Evolutionary conservation across 2,888 invertebrate species (phyloP).

Genomic region (Spodoptera exigua): DNA sequence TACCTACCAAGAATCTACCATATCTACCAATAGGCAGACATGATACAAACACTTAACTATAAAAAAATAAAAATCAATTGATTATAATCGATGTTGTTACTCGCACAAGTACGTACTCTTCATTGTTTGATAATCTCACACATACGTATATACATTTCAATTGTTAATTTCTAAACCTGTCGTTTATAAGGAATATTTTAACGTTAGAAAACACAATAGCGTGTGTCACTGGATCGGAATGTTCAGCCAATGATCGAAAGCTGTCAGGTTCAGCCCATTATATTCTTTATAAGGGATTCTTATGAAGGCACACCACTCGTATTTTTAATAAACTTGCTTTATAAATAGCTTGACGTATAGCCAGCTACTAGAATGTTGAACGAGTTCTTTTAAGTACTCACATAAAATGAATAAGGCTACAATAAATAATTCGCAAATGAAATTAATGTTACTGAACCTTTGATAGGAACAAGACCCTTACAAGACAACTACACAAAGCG

Average conservation of each 20-base stretch:
- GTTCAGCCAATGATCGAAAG: conserved; percentile 69
- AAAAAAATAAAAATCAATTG: conserved; percentile 42
- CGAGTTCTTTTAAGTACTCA: conserved; percentile 2
- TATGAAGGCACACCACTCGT: conserved; percentile 52
- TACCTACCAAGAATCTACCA: conserved; percentile 13
- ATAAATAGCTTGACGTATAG: conserved; percentile 31
- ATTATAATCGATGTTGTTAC: conserved; percentile 42
- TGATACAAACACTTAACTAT: neutral
- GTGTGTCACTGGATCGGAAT: conserved; percentile 76
- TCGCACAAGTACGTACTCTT: conserved; percentile 47
- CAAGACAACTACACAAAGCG: conserved; percentile 44
- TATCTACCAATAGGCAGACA: neutral
- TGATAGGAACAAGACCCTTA: conserved; percentile 37
- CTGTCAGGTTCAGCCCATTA: conserved; percentile 67
- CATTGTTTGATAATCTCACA: conserved; percentile 67
- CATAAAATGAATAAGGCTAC: neutral
- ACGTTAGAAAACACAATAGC: conserved; percentile 73
- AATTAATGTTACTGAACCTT: conserved; percentile 34
- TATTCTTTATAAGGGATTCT: conserved; percentile 60
- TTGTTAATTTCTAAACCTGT: conserved; percentile 71
- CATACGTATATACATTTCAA: conserved; percentile 65
- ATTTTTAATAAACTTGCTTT: conserved; percentile 59
- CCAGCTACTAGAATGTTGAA: conserved; percentile 27
- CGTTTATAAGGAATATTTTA: conserved; percentile 69
- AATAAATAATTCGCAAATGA: conserved; percentile 38